Conservation (phyloP, 2,888 invertebrate species). For the Parnassius orleans region DNA sequence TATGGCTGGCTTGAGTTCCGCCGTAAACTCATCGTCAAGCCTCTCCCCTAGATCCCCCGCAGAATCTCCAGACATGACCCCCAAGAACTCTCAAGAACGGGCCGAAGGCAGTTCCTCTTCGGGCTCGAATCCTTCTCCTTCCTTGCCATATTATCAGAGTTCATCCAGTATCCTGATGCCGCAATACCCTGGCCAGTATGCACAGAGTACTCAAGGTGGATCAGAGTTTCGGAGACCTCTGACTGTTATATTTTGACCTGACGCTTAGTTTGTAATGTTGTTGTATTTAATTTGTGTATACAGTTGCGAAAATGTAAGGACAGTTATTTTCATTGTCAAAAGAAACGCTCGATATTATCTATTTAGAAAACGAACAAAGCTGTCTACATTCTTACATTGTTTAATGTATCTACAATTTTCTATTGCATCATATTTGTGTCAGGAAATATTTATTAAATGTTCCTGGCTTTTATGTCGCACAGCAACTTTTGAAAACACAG, state of each 20-base stretch:
- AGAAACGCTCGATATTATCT: not conserved
- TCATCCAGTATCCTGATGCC: slow-evolving; percentile 83
- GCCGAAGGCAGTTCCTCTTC: slow-evolving; percentile 82
- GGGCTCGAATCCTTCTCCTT: slow-evolving; percentile 83
- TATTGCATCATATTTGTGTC: too few species aligned
- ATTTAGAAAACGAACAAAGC: not conserved
- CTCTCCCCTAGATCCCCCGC: slow-evolving; percentile 70
- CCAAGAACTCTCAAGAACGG: slow-evolving; percentile 72
- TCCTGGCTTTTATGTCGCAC: too few species aligned
- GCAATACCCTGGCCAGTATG: slow-evolving; percentile 83
- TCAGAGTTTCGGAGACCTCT: slow-evolving; percentile 87
- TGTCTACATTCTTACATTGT: too few species aligned
- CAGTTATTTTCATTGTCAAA: slow-evolving; percentile 3
- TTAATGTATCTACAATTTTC: too few species aligned
- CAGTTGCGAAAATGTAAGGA: slow-evolving; percentile 24
- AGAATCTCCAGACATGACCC: slow-evolving; percentile 80
- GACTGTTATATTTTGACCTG: slow-evolving; percentile 92
- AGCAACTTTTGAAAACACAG: too few species aligned
- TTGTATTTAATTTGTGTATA: slow-evolving; percentile 8
- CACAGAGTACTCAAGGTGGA: slow-evolving; percentile 79
- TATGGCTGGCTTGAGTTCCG: slow-evolving; percentile 76
- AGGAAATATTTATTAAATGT: too few species aligned
- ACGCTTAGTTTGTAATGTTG: slow-evolving; percentile 49
- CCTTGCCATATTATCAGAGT: slow-evolving; percentile 81
- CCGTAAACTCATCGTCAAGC: slow-evolving; percentile 69